These are phyloP conservation scores for Eurytoma californica DNA, from an alignment of 2,888 invertebrate species.

Conservation along the genomic window DNA sequence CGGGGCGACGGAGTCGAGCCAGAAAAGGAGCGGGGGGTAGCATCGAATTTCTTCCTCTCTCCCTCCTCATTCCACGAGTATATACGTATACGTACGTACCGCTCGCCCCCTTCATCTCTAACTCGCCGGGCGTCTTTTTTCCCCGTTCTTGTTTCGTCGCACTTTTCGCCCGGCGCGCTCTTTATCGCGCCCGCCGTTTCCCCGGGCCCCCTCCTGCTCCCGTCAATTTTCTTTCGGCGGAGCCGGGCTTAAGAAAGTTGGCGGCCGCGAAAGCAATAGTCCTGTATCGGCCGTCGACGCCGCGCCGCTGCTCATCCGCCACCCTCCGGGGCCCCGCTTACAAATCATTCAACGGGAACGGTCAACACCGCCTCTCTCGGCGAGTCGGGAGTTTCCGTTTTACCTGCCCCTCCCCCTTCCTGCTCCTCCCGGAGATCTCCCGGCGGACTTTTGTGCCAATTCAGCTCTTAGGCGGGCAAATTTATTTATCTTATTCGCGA, in stretches of 20 bases:
- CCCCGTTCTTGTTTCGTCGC: not conserved
- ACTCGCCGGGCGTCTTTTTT: not conserved
- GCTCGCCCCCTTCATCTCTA: not conserved
- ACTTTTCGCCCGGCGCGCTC: not conserved
- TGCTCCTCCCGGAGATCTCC: not conserved
- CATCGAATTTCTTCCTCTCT: conserved; percentile 8
- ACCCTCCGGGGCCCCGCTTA: not conserved
- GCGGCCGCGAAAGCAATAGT: not conserved
- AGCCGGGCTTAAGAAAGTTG: conserved; percentile 12
- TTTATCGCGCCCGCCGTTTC: not conserved
- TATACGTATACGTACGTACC: not conserved
- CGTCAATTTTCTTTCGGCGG: not conserved
- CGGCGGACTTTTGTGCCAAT: conserved; percentile 9
- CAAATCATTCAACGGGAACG: conserved; percentile 25
- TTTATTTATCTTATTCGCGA: not conserved
- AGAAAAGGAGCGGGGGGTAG: not conserved
- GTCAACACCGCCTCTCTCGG: not conserved
- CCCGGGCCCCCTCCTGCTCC: not conserved
- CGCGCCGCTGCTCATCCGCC: not conserved
- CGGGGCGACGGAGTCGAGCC: not conserved
- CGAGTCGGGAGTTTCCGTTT: not conserved
- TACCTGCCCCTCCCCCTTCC: not conserved
- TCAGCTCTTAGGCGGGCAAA: not conserved
- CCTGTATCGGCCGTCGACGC: conserved; percentile 4
- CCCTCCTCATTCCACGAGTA: not conserved